A percentile compares a stretch with the other conserved stretches of the same genome.
phyloP scores from a whole-genome alignment of 2,113 vertebrate species.

The rabbit (Oryctolagus cuniculus) region mOryCun1.1 NC_091436.1:50902001-50902500 shows the following conservation, averaged over 20 bases:
- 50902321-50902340: background rate
- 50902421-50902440: background rate
- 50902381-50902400: background rate
- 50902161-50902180: slow-evolving; percentile 58
- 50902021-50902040: background rate
- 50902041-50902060: slow-evolving; percentile 8
- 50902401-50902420: background rate
- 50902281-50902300: background rate
- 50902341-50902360: background rate
- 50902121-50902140: slow-evolving; percentile 21
- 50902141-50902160: slow-evolving; percentile 45
- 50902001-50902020: background rate
- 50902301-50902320: background rate
- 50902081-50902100: slow-evolving; percentile 37
- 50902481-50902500: background rate
- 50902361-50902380: background rate
- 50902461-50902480: background rate
- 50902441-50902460: background rate
- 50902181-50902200: background rate
- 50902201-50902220: slow-evolving; percentile 30
- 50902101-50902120: slow-evolving; percentile 48
- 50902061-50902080: slow-evolving; percentile 26
- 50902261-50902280: slow-evolving; percentile 27
- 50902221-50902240: slow-evolving; percentile 9
- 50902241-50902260: background rate